A percentile compares a stretch with the other conserved stretches of the same genome.
Conservation (phyloP, 2,113 vertebrate species). For the Opisthocomus hoazin region DNA sequence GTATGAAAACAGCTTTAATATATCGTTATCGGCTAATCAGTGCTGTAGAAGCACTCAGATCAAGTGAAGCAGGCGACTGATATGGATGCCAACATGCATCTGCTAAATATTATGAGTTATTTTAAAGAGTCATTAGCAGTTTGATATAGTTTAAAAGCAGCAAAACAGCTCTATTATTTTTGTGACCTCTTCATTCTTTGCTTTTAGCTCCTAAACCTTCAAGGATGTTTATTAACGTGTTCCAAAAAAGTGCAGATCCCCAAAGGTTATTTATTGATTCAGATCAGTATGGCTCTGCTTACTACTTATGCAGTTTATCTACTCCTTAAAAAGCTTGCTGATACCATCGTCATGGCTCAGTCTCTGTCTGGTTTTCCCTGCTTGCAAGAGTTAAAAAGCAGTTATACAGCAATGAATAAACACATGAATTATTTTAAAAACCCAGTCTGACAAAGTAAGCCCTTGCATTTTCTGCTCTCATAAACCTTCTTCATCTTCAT, state of each 20-base stretch:
- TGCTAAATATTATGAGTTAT: neutral
- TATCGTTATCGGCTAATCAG: neutral
- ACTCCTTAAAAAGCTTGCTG: neutral
- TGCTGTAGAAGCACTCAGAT: conserved; percentile 33
- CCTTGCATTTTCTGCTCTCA: neutral
- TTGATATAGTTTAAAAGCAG: neutral
- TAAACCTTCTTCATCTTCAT: neutral
- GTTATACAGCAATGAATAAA: neutral
- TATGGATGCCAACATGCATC: neutral
- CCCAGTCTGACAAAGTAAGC: neutral
- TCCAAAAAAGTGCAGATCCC: neutral
- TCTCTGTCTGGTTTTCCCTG: neutral
- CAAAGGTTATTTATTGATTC: conserved; percentile 19
- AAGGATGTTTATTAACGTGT: neutral
- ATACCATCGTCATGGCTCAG: neutral
- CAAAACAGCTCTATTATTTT: neutral
- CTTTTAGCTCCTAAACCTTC: conserved; percentile 5
- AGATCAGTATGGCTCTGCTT: neutral
- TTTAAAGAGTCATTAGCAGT: conserved; percentile 24
- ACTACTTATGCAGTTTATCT: neutral
- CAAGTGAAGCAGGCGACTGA: neutral
- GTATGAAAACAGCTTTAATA: conserved; percentile 31
- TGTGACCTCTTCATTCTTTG: neutral
- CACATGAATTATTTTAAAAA: neutral
- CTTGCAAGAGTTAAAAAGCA: neutral